Conservation (phyloP, 2,113 vertebrate species). For the Cyanocitta stelleri region DNA sequence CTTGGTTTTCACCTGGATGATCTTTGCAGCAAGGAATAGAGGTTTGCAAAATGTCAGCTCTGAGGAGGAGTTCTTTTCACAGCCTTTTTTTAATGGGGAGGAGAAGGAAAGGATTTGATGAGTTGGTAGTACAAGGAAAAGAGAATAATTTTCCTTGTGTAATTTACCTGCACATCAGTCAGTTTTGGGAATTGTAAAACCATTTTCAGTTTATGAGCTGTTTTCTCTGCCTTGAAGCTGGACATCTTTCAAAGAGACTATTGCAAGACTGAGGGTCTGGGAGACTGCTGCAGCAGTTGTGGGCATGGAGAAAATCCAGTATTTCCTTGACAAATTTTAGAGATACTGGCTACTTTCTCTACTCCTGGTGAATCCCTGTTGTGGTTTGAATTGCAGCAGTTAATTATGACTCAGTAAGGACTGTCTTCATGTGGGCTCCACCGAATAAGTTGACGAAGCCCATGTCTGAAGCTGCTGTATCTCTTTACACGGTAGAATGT, state of each 20-base stretch:
- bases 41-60: not conserved
- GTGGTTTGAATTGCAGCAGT: not conserved
- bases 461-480: not conserved
- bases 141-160: not conserved
- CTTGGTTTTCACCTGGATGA: not conserved
- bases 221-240: not conserved
- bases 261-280: not conserved
- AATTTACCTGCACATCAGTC: not conserved
- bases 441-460: not conserved
- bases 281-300: not conserved
- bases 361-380: not conserved
- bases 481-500: not conserved
- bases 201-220: not conserved
- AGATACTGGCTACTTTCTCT: not conserved
- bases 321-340: not conserved
- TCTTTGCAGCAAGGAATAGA: not conserved
- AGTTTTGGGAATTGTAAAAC: not conserved
- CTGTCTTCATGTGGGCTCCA: not conserved
- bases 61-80: not conserved
- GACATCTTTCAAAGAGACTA: not conserved
- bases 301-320: not conserved
- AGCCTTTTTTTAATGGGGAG: not conserved
- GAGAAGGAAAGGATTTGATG: not conserved
- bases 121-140: not conserved
- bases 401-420: not conserved